These are phyloP conservation scores for Seriola rivoliana DNA, from an alignment of 2,113 vertebrate genomes.

Conservation along the genomic window DNA sequence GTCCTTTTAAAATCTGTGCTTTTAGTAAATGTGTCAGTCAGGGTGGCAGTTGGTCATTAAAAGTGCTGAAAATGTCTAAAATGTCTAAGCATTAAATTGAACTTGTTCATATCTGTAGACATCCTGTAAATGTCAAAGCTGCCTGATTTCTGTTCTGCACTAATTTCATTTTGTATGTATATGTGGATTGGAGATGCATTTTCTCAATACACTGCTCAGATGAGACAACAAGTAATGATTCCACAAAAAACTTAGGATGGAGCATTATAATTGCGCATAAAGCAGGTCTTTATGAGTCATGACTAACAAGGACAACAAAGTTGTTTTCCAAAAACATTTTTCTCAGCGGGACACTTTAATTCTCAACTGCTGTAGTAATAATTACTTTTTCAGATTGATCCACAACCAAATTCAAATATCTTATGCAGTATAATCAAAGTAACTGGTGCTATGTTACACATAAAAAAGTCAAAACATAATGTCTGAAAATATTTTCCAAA, in stretches of 20 bases:
- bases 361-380: too few species aligned
- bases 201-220: not conserved
- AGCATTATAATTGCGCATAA: not conserved
- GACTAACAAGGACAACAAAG: not conserved
- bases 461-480: not conserved
- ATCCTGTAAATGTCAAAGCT: not conserved
- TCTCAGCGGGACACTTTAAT: not conserved
- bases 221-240: not conserved
- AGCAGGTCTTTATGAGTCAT: conserved; percentile 5
- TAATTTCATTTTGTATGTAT: not conserved
- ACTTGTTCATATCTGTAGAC: too few species aligned
- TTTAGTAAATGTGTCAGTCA: not conserved
- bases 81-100: too few species aligned
- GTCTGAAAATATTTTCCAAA: not conserved
- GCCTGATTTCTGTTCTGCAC: not conserved
- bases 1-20: not conserved
- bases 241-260: not conserved
- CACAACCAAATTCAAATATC: conserved; percentile 4
- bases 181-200: not conserved
- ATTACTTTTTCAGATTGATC: not conserved
- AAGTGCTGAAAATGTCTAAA: too few species aligned
- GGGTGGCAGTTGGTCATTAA: too few species aligned
- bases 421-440: not conserved
- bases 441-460: not conserved
- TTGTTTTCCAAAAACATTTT: not conserved